Evolutionary conservation across 2,888 invertebrate genomes (phyloP).

Genomic region (Cepaea hortensis): DNA sequence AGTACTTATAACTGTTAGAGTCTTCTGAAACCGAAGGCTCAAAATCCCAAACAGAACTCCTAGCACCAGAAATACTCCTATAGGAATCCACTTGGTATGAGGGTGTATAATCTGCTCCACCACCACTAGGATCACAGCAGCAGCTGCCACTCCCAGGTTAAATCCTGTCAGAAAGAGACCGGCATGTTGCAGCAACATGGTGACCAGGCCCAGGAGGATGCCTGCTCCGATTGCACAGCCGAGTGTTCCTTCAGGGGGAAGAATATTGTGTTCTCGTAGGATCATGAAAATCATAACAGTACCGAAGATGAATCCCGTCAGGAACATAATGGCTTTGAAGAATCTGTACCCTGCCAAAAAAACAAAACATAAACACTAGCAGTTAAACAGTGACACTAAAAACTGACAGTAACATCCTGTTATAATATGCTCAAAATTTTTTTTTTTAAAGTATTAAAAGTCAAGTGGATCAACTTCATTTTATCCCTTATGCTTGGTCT

Average conservation of each 20-base stretch:
- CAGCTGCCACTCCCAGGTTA: slow-evolving; percentile 82
- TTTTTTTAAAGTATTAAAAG: no score
- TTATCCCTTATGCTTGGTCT: no score
- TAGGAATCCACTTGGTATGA: slow-evolving; percentile 83
- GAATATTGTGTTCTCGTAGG: slow-evolving; percentile 86
- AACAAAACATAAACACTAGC: neutral
- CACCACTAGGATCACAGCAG: slow-evolving; percentile 70
- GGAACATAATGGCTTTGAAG: slow-evolving; percentile 90
- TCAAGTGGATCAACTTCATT: no score
- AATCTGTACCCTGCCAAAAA: slow-evolving; percentile 86
- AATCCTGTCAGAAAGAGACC: slow-evolving; percentile 89
- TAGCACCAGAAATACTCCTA: slow-evolving; percentile 82
- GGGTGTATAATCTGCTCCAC: slow-evolving; percentile 80
- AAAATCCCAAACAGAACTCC: slow-evolving; percentile 84
- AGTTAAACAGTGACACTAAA: neutral
- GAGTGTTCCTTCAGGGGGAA: slow-evolving; percentile 83
- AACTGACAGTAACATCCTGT: neutral
- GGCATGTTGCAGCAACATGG: slow-evolving; percentile 88
- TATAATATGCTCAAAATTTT: no score
- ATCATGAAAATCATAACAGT: slow-evolving; percentile 88
- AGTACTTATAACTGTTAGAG: slow-evolving; percentile 85
- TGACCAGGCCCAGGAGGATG: slow-evolving; percentile 86
- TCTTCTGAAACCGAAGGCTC: slow-evolving; percentile 86
- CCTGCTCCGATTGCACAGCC: slow-evolving; percentile 86
- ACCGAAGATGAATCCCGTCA: slow-evolving; percentile 90